Conservation (phyloP, 2,113 vertebrate species). For the Tupaia tana region DNA sequence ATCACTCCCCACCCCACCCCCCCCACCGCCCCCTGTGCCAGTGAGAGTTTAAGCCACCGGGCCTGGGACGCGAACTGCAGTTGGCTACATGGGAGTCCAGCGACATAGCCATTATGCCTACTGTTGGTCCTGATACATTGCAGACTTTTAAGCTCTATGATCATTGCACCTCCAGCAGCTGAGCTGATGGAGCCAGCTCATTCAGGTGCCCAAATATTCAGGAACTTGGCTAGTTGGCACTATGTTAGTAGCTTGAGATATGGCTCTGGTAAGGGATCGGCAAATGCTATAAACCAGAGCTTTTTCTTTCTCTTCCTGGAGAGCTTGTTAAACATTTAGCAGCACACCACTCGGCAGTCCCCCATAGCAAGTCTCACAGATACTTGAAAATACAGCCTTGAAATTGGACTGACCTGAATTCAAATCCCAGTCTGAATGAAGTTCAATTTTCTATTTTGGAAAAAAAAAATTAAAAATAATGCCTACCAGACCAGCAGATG, state of each 20-base stretch:
- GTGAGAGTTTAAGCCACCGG: too few relatives aligned
- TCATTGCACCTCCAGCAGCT: too few relatives aligned
- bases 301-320: background rate
- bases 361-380: background rate
- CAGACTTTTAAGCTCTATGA: background rate
- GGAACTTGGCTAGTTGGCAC: background rate
- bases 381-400: background rate
- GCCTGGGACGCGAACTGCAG: too few relatives aligned
- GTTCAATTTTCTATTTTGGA: conserved; percentile 3
- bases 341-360: too few relatives aligned
- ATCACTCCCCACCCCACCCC: too few relatives aligned
- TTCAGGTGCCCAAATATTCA: background rate
- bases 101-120: too few relatives aligned
- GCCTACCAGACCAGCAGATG: too few relatives aligned
- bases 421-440: conserved; percentile 9
- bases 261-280: background rate
- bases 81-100: too few relatives aligned
- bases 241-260: background rate
- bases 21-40: too few relatives aligned
- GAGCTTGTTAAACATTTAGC: background rate
- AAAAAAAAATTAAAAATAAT: conserved; percentile 2
- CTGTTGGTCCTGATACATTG: too few relatives aligned
- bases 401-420: background rate
- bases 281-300: background rate
- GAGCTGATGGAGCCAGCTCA: background rate